Base-by-base conservation (phyloP, 2,113 vertebrate genomes). In the Serinus canaria region DNA sequence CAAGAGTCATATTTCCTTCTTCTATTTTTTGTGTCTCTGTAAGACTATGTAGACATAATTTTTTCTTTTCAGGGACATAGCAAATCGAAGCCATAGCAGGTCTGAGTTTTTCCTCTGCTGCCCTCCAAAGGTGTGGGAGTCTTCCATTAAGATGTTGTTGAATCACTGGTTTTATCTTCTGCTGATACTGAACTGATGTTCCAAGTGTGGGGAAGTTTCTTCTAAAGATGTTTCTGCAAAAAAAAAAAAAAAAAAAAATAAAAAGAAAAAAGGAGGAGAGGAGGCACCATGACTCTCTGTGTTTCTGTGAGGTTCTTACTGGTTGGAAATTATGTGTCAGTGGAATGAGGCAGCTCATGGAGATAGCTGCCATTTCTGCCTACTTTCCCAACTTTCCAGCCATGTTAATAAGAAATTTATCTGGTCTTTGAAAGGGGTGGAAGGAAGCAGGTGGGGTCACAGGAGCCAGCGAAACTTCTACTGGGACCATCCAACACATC, bases 231-330 rank as follows among this genome's bases (percentile, higher is more conserved):
- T 12, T 88, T 43, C 63, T 28, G 35, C 1, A 20, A 25, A 47
- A 46, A 66, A 33, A 33, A 21, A 55, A 20, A 55, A 31, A 52
- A 52, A 30, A 18, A 24, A 17, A 23, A 44, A 24, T 15, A 30
- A 41, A 63, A 24, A 18, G 8, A 67, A 46, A 21, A 25, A 47
- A 72, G 11, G 6, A 44, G 11, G 12, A 52, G 33, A 25, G 76
- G 11, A 73, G 16, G 3, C 28, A 43, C 11, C 2, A 0, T 19
- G 12, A 53, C 8, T 60, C 15, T 72, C 53, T 41, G 0, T 67
- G 11, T 11, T 33, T 76, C 11, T 69, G 17, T 66, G 69, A 15
- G 28, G 13, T 52, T 95, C 62, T 60, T 59, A 30, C 16, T 74
- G 30, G 13, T 27, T 11, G 9, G 25, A 37, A 56, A n/a, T 75